Evolutionary conservation across 2,888 invertebrate genomes (phyloP), one percentile per base, ranked within the genome.

Genomic region (Drosophila mayaguana): DNA sequence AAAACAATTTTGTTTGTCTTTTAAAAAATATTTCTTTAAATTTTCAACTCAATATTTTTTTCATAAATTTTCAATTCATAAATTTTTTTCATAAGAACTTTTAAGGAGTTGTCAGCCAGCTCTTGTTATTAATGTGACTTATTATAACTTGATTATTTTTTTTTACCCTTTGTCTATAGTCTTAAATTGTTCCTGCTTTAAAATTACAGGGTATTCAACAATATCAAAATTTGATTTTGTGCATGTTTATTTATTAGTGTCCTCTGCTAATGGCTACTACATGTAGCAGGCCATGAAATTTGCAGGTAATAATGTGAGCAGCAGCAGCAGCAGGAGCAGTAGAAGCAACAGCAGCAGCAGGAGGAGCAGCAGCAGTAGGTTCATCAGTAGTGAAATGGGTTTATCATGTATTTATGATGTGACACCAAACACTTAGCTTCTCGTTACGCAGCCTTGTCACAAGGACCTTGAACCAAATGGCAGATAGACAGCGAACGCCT

Each of bases 231-330:
- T 28, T 28, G 28, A 8, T 28, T 28, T 28, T 28, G 28, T 7
- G 8, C 57, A 54, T 36, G 40, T 12, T 40, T 28, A 40, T 36
- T 59, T 57, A 72, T 67, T 80, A 38, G 55, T 25, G 79, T 51
- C 74, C 38, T 28, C 57, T 67, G 63, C 54, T 78, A 73, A 88
- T 80, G 79, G 75, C 62, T 69, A 66, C 50, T 32, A 48, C 76
- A 75, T 48, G 80, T 25, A 42, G 78, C 63, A 43, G 61, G 69
- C 70, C 53, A 86, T 83, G 78, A 69, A 83, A 88, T 86, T 88
- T 80, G 74, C 83, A 83, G 88, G 88, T 81, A 83, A 86, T 83
- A 18, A 50, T 32, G 7, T 14, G 32, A 50, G 18, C 50, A 50
- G 18, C 38, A 38, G 36, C 36, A 46, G 48, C 38, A 48, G 34